These are phyloP conservation scores for Sebastiscus tertius DNA, from an alignment of 2,797 vertebrate genomes.

Conservation along the genomic window DNA sequence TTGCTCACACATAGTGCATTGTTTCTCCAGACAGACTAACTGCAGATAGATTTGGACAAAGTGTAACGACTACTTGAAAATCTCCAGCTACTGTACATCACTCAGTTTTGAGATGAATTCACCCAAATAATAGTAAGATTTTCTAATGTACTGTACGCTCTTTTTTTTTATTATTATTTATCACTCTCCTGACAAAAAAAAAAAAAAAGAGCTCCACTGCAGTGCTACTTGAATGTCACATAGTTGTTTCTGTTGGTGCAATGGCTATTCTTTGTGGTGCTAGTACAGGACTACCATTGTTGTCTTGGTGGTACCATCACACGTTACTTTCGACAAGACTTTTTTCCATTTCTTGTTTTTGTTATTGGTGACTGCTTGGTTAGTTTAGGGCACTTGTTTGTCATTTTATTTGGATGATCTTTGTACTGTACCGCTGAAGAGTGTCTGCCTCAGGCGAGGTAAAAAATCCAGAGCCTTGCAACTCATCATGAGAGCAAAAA, in stretches of 20 bases:
- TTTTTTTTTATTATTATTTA: conserved; percentile 34
- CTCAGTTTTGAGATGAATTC: conserved; percentile 48
- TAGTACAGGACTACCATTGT: conserved; percentile 49
- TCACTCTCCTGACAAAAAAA: conserved; percentile 40
- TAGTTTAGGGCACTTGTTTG: conserved; percentile 36
- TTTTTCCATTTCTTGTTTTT: conserved; percentile 41
- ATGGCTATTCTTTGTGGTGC: conserved; percentile 67
- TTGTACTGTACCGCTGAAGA: conserved; percentile 74
- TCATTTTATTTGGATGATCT: conserved; percentile 67
- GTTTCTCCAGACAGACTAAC: conserved; percentile 43
- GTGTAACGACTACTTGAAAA: conserved; percentile 71
- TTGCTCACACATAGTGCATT: conserved; percentile 32
- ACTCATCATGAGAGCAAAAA: conserved; percentile 36
- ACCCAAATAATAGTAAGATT: conserved; percentile 53
- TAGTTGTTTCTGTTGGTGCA: conserved; percentile 64
- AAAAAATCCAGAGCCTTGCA: conserved; percentile 52
- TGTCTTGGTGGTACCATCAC: conserved; percentile 46
- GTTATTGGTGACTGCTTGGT: conserved; percentile 47
- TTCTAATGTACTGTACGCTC: conserved; percentile 51
- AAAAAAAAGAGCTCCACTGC: conserved; percentile 52
- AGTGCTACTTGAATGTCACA: conserved; percentile 73
- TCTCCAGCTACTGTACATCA: conserved; percentile 65
- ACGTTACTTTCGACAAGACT: conserved; percentile 27
- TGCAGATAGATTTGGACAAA: conserved; percentile 50
- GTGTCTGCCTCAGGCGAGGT: conserved; percentile 58